Base-by-base conservation (phyloP, 1,140 invertebrate species). In the Dryas iulia region DNA sequence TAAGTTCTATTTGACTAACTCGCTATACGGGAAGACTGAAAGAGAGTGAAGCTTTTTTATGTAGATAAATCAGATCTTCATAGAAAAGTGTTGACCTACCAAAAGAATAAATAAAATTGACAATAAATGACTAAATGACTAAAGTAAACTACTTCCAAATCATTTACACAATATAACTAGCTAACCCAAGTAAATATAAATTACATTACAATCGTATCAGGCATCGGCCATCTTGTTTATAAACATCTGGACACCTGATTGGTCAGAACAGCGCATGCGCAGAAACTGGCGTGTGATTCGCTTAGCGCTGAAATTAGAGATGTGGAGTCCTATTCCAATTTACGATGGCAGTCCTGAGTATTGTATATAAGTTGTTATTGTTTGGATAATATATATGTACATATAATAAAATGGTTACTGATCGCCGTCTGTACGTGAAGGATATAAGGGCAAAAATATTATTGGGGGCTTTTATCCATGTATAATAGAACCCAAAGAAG, bases 261-360 rank as follows among this genome's bases (percentile, higher is more conserved):
- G 63, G 68, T 33, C 25, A 21, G 11, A 33, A 30, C 18, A 26
- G 64, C 66, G 59, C 66, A 72, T 53, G 67, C 66, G 62, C 73
- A 64, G 21, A 59, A 18, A 35, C 24, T 14, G 33, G 57, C 35
- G 66, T 77, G 59, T 62, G 60, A 74, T 73, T 65, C 76, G 74
- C 72, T 73, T 69, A 69, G 77, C 64, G 64, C 82, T 83, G 79
- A 84, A 84, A 86, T 86, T 82, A 68, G 78, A 86, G 79, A 69
- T 69, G 61, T 52, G 73, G 66, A 67, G 25, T 68, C 54, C 26
- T 35, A 47, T 62, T 66, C 35, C 54, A 33, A 65, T 56, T 73
- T 61, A 70, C 25, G 59, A 64, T 56, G 62, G 11, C 31, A 21
- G 21, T 6, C 21, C 21, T 39, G 24, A 35, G 12, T 26, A 1